These are phyloP conservation scores for Palythoa heliodiscus DNA, from an alignment of 92 coral and sea anemone species.

Conservation along the genomic window DNA sequence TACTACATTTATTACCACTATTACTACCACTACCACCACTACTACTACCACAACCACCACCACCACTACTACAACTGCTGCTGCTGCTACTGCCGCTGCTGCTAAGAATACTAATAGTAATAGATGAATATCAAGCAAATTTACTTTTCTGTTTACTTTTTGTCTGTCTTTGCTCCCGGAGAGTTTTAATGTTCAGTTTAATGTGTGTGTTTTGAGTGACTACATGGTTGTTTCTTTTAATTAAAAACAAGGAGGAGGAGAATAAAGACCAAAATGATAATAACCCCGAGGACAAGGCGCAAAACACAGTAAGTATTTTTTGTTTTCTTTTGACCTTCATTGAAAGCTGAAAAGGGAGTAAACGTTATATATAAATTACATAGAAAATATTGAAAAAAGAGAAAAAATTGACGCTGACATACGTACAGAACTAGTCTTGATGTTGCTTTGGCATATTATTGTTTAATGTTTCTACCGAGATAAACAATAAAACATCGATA, in stretches of 20 bases:
- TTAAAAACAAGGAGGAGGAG: not conserved
- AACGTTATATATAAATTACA: no score
- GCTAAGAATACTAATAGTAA: not conserved
- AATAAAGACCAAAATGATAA: not conserved
- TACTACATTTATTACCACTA: not conserved
- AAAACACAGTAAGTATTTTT: not conserved
- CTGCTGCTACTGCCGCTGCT: not conserved
- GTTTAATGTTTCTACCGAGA: no score
- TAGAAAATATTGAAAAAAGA: no score
- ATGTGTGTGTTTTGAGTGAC: no score
- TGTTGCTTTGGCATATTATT: no score
- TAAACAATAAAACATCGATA: no score
- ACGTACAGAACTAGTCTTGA: no score
- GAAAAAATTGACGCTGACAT: no score
- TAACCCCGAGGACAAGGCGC: not conserved
- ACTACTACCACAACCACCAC: not conserved
- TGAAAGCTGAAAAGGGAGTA: no score
- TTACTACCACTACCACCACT: not conserved
- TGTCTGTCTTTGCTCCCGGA: not conserved
- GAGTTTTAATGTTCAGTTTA: no score
- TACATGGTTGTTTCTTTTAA: no score
- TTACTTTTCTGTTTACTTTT: not conserved
- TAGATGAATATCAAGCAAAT: not conserved
- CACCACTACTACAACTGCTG: not conserved
- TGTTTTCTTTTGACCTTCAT: not conserved